Base-by-base conservation (phyloP, 2,888 invertebrate genomes). In the Drosophila phalerata region DNA sequence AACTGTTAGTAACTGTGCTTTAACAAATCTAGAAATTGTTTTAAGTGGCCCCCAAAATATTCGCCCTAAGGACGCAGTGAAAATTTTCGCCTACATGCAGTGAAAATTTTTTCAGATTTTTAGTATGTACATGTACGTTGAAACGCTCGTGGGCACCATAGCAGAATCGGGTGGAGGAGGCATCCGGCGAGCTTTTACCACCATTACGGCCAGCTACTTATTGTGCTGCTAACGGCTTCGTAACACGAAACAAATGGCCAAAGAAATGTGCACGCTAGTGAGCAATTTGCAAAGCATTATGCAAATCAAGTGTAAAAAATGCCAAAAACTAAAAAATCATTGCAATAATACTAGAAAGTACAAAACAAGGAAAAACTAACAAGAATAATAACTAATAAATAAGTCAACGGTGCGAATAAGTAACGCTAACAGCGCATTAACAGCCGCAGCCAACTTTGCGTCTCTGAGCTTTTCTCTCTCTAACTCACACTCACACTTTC, bases 71-170 rank as follows among this genome's bases (percentile, higher is more conserved):
- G 43, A 57, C 43, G 28, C 63, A 61, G 58, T 58, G 30, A 67
- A 86, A 77, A 79, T 87, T 79, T 87, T 81, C 77, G 77, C 77
- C 77, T 73, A 73, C 71, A 58, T 83, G 71, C 68, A 73, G 89
- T 89, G 85, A 87, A 85, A 89, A 89, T 48, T 73, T 81, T 86
- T 88, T 75, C 85, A 81, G 78, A 89, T 84, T 89, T 90, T 91
- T 91, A 91, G 91, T 91, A 91, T 91, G 91, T 91, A 91, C 90
- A 90, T 89, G 90, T 81, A 86, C 83, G 84, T 86, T 74, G 82
- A 73, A 72, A 69, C 73, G 78, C 74, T 86, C 72, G 82, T 85
- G 76, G 88, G 77, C 72, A 83, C 78, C 85, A 73, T 73, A 76
- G 75, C 75, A 79, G 77, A 70, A 76, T 77, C 88, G 84, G 79